Conservation (phyloP, 2,888 invertebrate genomes). For the Melitaea athalia region DNA sequence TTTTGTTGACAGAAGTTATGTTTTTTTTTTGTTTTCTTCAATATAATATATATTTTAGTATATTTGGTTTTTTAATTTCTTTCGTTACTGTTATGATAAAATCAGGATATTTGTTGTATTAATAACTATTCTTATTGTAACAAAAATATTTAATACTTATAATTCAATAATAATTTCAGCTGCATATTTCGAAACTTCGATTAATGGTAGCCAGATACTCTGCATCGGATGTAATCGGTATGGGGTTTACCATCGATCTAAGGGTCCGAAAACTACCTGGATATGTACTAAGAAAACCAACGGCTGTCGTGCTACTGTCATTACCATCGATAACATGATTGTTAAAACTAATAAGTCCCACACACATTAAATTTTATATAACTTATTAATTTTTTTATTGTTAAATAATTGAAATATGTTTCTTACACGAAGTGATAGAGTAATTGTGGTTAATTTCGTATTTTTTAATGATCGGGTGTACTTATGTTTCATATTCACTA, state of each 20-base stretch:
- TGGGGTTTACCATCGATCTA: constrained; percentile 35
- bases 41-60: no score
- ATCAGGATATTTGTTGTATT: neutral
- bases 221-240: constrained; percentile 39
- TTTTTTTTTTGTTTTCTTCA: no score
- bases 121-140: no score
- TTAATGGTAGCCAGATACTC: constrained; percentile 35
- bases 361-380: constrained; percentile 26
- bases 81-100: neutral
- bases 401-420: no score
- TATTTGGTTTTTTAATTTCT: no score
- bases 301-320: constrained; percentile 40
- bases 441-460: no score
- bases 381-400: no score
- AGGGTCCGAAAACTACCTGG: constrained; percentile 36
- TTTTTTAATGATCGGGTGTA: no score
- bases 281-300: constrained; percentile 40
- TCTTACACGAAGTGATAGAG: no score
- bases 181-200: constrained; percentile 35
- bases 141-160: neutral
- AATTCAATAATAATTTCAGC: constrained; percentile 35
- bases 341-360: constrained; percentile 34
- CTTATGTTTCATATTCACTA: no score
- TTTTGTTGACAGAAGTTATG: no score
- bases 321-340: constrained; percentile 37